Percentiles rank a stretch among this genome's conserved stretches.
Evolutionary conservation across 2,888 invertebrate species (phyloP).

Genomic region (Drosophila dives): DNA sequence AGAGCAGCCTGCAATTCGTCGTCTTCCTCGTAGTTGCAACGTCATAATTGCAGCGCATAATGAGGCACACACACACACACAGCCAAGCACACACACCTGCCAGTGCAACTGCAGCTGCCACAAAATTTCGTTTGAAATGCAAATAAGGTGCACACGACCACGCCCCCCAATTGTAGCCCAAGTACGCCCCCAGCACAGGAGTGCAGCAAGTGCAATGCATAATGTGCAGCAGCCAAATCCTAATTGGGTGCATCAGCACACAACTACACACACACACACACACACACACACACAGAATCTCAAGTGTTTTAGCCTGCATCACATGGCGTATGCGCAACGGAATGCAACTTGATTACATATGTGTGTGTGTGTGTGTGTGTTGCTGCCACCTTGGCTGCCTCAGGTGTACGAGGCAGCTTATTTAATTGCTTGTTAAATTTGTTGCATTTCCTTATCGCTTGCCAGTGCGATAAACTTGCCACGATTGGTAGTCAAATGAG

Average conservation of each 20-base stretch:
- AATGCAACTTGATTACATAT: slow-evolving; percentile 31
- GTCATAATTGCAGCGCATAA: slow-evolving; percentile 79
- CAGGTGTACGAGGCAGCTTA: slow-evolving; percentile 25
- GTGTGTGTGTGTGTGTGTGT: slow-evolving; percentile 35
- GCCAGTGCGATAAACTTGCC: slow-evolving; percentile 31
- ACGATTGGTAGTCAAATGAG: slow-evolving; percentile 33
- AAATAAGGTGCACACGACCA: slow-evolving; percentile 74
- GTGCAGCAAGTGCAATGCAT: slow-evolving; percentile 54
- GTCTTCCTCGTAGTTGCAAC: slow-evolving; percentile 70
- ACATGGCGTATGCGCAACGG: slow-evolving; percentile 66
- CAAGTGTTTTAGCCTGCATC: slow-evolving; percentile 45
- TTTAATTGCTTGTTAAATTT: slow-evolving; percentile 63
- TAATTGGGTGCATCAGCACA: slow-evolving; percentile 70
- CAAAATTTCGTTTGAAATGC: slow-evolving; percentile 82
- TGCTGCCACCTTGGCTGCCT: slow-evolving; percentile 63
- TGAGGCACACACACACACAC: slow-evolving; percentile 59
- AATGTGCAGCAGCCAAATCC: slow-evolving; percentile 61
- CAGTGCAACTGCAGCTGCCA: slow-evolving; percentile 51
- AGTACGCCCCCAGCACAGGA: slow-evolving; percentile 20
- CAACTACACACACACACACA: slow-evolving; percentile 29
- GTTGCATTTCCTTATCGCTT: slow-evolving; percentile 50
- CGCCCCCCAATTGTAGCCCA: slow-evolving; percentile 51
- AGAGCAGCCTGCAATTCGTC: slow-evolving; percentile 72
- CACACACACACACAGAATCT: slow-evolving; percentile 18
- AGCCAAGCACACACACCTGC: slow-evolving; percentile 28